Percentiles rank a stretch among this genome's conserved stretches.
Conservation (phyloP, 2,888 invertebrate species). For the Melitaea athalia region DNA sequence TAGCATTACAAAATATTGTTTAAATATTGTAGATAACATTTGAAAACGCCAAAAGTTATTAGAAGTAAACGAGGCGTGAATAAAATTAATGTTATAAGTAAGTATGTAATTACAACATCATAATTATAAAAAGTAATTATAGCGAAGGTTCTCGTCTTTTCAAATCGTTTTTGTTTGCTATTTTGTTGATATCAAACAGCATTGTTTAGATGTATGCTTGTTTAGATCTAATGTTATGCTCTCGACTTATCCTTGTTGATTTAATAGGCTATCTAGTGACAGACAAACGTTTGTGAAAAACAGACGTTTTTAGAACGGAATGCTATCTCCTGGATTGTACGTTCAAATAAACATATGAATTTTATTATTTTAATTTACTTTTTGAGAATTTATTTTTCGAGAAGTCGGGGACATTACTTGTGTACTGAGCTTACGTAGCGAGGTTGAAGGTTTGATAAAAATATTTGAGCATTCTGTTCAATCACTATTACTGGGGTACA, state of each 20-base stretch:
- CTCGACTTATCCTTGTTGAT: background rate
- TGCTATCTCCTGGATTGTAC: too few relatives aligned
- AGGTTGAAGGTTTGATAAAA: too few relatives aligned
- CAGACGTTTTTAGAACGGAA: too few relatives aligned
- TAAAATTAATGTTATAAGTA: slow-evolving; percentile 9
- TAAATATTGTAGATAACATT: slow-evolving; percentile 1
- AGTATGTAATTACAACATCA: slow-evolving; percentile 6
- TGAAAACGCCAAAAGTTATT: slow-evolving; percentile 22
- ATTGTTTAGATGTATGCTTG: background rate
- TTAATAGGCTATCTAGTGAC: background rate
- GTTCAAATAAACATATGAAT: too few relatives aligned
- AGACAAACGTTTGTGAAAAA: too few relatives aligned
- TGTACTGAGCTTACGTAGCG: too few relatives aligned
- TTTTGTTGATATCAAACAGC: background rate
- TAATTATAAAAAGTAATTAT: slow-evolving; percentile 8
- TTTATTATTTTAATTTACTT: too few relatives aligned
- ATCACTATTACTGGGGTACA: too few relatives aligned
- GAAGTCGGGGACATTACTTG: too few relatives aligned
- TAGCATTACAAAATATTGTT: too few relatives aligned
- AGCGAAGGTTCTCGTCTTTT: background rate
- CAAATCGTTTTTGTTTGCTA: background rate
- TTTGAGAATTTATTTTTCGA: too few relatives aligned
- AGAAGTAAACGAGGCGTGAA: slow-evolving; percentile 16
- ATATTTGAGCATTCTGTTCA: too few relatives aligned
- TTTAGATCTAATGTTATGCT: background rate